Percentiles rank a stretch among this genome's conserved stretches.
These are phyloP conservation scores for Erythrocebus patas DNA, from an alignment of 2,113 vertebrate species.

Conservation along the genomic window DNA sequence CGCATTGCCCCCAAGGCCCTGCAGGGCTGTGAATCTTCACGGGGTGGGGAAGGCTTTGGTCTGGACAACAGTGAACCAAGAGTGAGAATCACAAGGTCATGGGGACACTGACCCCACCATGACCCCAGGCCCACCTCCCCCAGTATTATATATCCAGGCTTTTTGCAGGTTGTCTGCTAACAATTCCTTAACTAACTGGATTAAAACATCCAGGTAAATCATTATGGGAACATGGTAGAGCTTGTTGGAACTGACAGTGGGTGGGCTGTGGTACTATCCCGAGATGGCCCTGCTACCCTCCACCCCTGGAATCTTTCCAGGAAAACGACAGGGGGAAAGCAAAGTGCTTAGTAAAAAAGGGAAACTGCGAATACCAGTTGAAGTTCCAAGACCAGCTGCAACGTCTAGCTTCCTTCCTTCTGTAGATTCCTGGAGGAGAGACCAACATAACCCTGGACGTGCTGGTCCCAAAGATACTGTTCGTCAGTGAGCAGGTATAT, in stretches of 20 bases:
- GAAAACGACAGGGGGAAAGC: not conserved
- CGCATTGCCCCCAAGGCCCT: not conserved
- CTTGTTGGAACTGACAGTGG: not conserved
- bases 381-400: not conserved
- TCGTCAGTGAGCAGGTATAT: too few relatives aligned
- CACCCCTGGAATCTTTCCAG: not conserved
- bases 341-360: not conserved
- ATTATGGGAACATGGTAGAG: accelerated
- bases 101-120: not conserved
- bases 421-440: not conserved
- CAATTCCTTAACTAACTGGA: not conserved
- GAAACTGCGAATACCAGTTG: not conserved
- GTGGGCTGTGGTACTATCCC: not conserved
- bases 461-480: not conserved
- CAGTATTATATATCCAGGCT: not conserved
- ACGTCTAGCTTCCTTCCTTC: not conserved
- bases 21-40: not conserved
- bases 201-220: not conserved
- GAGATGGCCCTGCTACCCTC: not conserved
- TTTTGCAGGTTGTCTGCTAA: not conserved
- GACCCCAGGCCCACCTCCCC: not conserved
- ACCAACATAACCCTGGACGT: not conserved
- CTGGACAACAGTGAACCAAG: not conserved
- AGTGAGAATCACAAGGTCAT: too few relatives aligned
- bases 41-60: not conserved